Evolutionary conservation across 2,888 invertebrate species (phyloP).

Genomic region (Tuberolachnus salignus): DNA sequence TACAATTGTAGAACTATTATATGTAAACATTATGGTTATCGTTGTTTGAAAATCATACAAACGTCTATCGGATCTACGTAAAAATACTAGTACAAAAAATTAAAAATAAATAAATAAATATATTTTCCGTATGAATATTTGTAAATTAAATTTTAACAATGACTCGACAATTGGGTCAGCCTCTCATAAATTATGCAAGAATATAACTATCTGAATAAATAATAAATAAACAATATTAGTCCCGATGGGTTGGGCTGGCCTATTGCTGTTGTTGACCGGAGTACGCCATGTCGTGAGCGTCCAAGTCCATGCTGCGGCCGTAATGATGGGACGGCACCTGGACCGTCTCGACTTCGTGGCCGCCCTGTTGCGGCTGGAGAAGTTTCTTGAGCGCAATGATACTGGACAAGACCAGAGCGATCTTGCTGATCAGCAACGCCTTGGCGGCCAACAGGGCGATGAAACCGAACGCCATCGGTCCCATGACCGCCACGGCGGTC

Average conservation of each 20-base stretch:
- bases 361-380: slow-evolving; percentile 46
- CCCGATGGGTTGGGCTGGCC: no score
- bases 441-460: slow-evolving; percentile 53
- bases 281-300: slow-evolving; percentile 25
- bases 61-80: no score
- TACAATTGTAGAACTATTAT: no score
- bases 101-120: no score
- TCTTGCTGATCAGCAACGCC: slow-evolving; percentile 55
- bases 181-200: no score
- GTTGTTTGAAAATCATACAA: no score
- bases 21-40: no score
- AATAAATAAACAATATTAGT: slow-evolving; percentile 5
- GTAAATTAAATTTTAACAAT: no score
- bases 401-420: slow-evolving; percentile 55
- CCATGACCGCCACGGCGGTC: slow-evolving; percentile 52
- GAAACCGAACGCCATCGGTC: slow-evolving; percentile 47
- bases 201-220: not conserved
- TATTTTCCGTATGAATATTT: no score
- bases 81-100: no score
- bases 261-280: slow-evolving; percentile 5
- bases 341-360: slow-evolving; percentile 51
- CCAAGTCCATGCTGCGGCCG: slow-evolving; percentile 33
- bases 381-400: slow-evolving; percentile 57
- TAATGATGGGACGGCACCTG: slow-evolving; percentile 50
- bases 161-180: no score